Evolutionary conservation across 2,888 invertebrate species (phyloP).

Genomic region (Parochlus steinenii): DNA sequence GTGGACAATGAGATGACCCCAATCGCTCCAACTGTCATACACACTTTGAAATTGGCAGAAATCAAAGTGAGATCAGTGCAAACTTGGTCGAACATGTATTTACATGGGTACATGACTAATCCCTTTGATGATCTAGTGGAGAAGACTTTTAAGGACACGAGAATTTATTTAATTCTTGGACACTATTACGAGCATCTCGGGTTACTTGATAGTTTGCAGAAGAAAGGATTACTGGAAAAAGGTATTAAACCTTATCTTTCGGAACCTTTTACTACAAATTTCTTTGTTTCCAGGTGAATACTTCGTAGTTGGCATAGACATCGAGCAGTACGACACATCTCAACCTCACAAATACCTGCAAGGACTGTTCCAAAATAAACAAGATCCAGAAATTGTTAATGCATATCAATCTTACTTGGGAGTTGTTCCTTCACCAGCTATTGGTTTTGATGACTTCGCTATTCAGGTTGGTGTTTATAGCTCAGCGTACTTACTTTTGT

Average conservation of each 20-base stretch:
- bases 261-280: neutral
- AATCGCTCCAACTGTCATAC: slow-evolving; percentile 60
- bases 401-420: slow-evolving; percentile 73
- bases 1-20: slow-evolving; percentile 56
- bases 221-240: slow-evolving; percentile 61
- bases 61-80: slow-evolving; percentile 48
- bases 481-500: no score
- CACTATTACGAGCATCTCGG: slow-evolving; percentile 84
- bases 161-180: slow-evolving; percentile 83
- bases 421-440: slow-evolving; percentile 59
- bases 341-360: slow-evolving; percentile 65
- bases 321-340: slow-evolving; percentile 67
- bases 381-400: slow-evolving; percentile 37
- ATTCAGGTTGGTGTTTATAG: slow-evolving; percentile 22
- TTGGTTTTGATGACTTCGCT: slow-evolving; percentile 57
- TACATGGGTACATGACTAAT: slow-evolving; percentile 68
- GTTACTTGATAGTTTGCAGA: slow-evolving; percentile 71
- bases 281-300: slow-evolving; percentile 55
- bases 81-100: slow-evolving; percentile 55
- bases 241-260: slow-evolving; percentile 33
- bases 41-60: slow-evolving; percentile 51
- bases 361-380: slow-evolving; percentile 42
- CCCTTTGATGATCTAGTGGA: slow-evolving; percentile 71
- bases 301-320: slow-evolving; percentile 81
- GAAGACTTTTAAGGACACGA: slow-evolving; percentile 67